Evolutionary conservation across 2,797 vertebrate species (phyloP).

Genomic region (Rousettus madagascariensis): DNA sequence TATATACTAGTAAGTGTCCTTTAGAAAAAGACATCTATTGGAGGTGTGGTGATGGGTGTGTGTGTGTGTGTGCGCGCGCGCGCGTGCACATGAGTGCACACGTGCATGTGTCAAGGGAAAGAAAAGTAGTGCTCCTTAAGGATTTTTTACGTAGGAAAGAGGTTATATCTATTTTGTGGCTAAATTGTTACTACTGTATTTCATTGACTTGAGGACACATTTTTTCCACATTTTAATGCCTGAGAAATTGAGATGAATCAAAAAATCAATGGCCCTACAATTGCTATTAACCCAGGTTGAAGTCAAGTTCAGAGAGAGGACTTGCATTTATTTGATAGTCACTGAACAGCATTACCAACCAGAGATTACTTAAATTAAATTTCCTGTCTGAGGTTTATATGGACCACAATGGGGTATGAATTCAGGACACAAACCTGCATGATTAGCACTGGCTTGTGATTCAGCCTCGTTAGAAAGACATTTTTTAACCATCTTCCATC

Average conservation of each 20-base stretch:
- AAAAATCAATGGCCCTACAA: neutral
- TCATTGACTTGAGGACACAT: neutral
- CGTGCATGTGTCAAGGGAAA: neutral
- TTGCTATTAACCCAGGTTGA: neutral
- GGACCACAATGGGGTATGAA: neutral
- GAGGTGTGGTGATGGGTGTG: neutral
- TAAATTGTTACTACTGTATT: neutral
- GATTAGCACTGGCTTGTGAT: neutral
- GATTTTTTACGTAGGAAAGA: slow-evolving; percentile 15
- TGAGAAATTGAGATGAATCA: neutral
- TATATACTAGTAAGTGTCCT: neutral
- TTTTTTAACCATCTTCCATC: neutral
- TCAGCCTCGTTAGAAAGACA: neutral
- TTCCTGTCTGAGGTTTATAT: neutral
- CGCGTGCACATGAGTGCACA: neutral
- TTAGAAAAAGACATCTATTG: neutral
- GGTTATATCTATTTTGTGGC: neutral
- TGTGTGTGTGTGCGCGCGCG: neutral
- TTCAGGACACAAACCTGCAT: neutral
- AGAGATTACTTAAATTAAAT: neutral
- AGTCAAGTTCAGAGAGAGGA: neutral
- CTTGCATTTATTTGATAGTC: neutral
- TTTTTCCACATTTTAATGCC: neutral
- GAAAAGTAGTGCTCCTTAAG: neutral
- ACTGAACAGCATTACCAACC: neutral